phyloP scores from a whole-genome alignment of 2,888 invertebrate genomes.

The Leptopilina syphax region DNA sequence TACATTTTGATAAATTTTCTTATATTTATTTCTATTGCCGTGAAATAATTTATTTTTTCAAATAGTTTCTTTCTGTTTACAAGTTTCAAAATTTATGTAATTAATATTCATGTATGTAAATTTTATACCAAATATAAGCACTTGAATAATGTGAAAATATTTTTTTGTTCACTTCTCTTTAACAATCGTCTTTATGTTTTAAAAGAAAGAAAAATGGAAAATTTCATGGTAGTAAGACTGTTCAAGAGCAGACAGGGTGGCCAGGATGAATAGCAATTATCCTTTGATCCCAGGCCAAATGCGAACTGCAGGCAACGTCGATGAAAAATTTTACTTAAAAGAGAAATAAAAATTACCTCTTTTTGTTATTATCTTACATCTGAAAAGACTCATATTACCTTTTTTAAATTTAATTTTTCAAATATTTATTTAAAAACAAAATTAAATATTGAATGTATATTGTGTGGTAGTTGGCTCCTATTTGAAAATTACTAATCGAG shows the following conservation, averaged over 20 bases:
- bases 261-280: constrained; percentile 62
- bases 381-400: background rate
- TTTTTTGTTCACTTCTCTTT: background rate
- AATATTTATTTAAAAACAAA: no score
- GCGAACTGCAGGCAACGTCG: constrained; percentile 22
- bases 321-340: constrained; percentile 51
- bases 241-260: constrained; percentile 45
- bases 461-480: no score
- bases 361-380: background rate
- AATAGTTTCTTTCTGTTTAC: no score
- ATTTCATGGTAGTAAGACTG: constrained; percentile 5
- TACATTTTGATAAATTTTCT: no score
- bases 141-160: no score
- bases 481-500: no score
- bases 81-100: no score
- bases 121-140: no score
- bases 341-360: background rate
- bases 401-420: background rate
- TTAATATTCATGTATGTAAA: no score
- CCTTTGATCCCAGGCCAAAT: constrained; percentile 55
- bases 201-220: constrained; percentile 31
- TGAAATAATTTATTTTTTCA: background rate
- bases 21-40: no score
- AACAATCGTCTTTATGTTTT: background rate
- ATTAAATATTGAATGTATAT: no score